A percentile compares a stretch with the other conserved stretches of the same genome.
phyloP scores from a whole-genome alignment of 2,113 vertebrate species.

The Gadus macrocephalus region DNA sequence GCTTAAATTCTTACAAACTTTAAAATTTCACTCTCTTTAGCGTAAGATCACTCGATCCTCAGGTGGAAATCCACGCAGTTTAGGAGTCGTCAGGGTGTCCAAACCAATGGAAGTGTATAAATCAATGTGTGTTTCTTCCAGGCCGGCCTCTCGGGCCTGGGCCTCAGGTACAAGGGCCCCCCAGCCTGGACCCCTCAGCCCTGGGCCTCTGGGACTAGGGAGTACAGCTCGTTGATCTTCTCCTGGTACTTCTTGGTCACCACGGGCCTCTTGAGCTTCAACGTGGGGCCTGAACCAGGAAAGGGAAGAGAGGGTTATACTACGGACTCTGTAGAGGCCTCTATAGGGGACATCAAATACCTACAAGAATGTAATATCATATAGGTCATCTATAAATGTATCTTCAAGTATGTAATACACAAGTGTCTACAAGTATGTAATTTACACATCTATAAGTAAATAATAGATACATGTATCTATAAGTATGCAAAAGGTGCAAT shows the following conservation, averaged over 20 bases:
- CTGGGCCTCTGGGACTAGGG: slow-evolving; percentile 9
- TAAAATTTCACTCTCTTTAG: too few species aligned
- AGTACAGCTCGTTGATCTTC: slow-evolving; percentile 67
- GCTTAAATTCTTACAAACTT: too few species aligned
- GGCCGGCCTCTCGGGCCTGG: neutral
- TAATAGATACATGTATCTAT: neutral
- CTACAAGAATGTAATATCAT: neutral
- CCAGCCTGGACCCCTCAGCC: neutral
- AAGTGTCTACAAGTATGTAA: too few species aligned
- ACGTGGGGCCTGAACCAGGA: slow-evolving; percentile 69
- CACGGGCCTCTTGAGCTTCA: slow-evolving; percentile 75
- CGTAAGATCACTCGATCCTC: too few species aligned
- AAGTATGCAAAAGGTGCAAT: too few species aligned
- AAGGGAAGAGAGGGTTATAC: neutral
- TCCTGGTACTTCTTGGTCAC: slow-evolving; percentile 74
- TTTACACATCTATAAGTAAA: too few species aligned
- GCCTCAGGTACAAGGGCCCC: slow-evolving; percentile 3
- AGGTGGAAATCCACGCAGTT: too few species aligned
- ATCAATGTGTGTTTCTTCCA: too few species aligned
- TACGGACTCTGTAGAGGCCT: neutral
- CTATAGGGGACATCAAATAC: neutral
- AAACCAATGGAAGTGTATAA: too few species aligned
- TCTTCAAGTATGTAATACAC: too few species aligned
- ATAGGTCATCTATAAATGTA: too few species aligned
- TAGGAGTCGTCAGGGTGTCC: too few species aligned